Evolutionary conservation across 1,140 invertebrate species (phyloP), one percentile per base, ranked within the genome.

Genomic region (Drosophila lowei): DNA sequence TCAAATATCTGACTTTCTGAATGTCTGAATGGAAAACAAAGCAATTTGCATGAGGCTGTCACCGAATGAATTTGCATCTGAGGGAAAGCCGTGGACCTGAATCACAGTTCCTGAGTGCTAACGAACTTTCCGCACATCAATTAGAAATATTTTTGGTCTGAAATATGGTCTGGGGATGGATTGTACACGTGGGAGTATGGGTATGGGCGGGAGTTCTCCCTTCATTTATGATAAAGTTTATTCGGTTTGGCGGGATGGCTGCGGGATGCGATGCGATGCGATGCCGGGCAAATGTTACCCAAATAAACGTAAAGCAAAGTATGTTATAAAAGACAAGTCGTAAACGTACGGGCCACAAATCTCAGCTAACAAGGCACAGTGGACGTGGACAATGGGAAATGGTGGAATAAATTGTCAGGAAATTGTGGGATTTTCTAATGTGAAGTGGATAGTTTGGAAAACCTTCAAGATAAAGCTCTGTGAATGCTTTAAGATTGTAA

Each of bases 281-380:
- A 34, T 25, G 25, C n/a, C 13, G 15, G 34, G 7, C 44, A 68
- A 72, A 72, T 63, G 34, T 30, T 46, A 21, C 53, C 47, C 47
- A 38, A 64, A 73, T 56, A 67, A 67, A 67, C 59, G 18, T 28
- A 16, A 38, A 38, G 30, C 48, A 50, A 78, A 79, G 65, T 72
- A 83, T 76, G 61, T 75, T 64, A 55, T 75, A 78, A 75, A 79
- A 70, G 71, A 60, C 58, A 73, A 43, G 54, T 60, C 59, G 62
- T 79, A 76, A 85, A 84, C 56, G 63, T 72, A 64, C 61, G 60
- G 58, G 25, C 58, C 60, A 74, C 79, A 84, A 80, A 80, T 79
- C 72, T 71, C 41, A 38, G 47, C 55, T 62, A 75, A 64, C 68
- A 78, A 85, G 41, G 42, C 53, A 61, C 48, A 42, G 30, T 56